phyloP scores from a whole-genome alignment of 2,797 vertebrate genomes.

The Betta splendens region DNA sequence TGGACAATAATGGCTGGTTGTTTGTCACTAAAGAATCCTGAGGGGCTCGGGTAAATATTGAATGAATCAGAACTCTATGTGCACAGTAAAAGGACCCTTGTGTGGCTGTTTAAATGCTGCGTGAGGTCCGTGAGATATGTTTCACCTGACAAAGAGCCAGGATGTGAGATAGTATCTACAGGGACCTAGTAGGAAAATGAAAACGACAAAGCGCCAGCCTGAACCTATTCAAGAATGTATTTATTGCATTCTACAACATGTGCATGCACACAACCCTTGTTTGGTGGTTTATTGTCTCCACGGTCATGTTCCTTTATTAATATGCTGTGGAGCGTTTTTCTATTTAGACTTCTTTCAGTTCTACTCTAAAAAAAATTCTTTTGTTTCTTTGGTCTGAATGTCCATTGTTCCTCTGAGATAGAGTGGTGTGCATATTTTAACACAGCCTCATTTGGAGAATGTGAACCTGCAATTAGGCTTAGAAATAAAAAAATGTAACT shows the following conservation, averaged over 20 bases:
- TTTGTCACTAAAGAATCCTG: conserved; percentile 36
- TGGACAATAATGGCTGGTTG: conserved; percentile 38
- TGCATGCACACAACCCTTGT: not conserved
- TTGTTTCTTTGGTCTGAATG: conserved; percentile 28
- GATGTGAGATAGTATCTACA: conserved; percentile 9
- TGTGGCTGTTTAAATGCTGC: conserved; percentile 29
- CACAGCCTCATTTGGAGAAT: conserved; percentile 30
- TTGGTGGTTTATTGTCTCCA: conserved; percentile 4
- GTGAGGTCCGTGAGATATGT: conserved; percentile 27
- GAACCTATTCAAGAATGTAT: not conserved
- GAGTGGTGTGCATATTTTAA: conserved; percentile 35
- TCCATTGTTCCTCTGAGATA: conserved; percentile 37
- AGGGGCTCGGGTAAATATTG: conserved; percentile 14
- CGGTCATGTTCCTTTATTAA: conserved; percentile 22
- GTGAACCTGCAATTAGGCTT: conserved; percentile 36
- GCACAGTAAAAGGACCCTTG: conserved; percentile 19
- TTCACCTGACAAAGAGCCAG: conserved; percentile 25
- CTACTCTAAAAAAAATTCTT: conserved; percentile 2
- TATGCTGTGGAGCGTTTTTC: not conserved
- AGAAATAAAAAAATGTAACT: conserved; percentile 14
- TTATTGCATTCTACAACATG: conserved; percentile 9
- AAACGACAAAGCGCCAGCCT: conserved; percentile 17
- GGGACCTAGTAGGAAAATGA: conserved; percentile 1
- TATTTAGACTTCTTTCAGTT: conserved; percentile 7
- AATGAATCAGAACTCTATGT: conserved; percentile 22